Conservation (phyloP, 1,140 invertebrate genomes). For the Caenorhabditis remanei region DNA sequence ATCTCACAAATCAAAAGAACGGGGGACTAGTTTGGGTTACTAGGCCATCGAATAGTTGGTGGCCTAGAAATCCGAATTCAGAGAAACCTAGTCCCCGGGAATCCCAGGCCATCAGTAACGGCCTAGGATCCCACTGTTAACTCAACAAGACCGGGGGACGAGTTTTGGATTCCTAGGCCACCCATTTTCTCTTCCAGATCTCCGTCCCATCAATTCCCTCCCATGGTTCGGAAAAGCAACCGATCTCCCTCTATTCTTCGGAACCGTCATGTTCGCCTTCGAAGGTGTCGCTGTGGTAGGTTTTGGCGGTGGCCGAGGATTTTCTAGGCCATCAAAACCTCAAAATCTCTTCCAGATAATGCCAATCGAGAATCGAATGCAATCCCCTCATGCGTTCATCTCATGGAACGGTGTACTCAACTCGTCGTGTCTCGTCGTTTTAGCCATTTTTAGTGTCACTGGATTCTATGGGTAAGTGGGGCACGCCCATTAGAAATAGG, state of each 20-base stretch:
- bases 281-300: constrained; percentile 87
- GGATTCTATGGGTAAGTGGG: constrained; percentile 74
- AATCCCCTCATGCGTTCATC: constrained; percentile 74
- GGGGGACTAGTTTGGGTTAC: too few relatives aligned
- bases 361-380: constrained; percentile 76
- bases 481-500: neutral
- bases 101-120: too few relatives aligned
- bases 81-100: too few relatives aligned
- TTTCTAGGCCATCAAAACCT: neutral
- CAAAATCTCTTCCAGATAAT: constrained; percentile 78
- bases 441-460: constrained; percentile 70
- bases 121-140: too few relatives aligned
- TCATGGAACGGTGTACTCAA: constrained; percentile 74
- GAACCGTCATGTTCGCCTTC: constrained; percentile 89
- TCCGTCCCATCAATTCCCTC: constrained; percentile 57
- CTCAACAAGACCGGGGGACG: too few relatives aligned
- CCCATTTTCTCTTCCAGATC: constrained; percentile 44
- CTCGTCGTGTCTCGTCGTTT: constrained; percentile 71
- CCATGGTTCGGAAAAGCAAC: constrained; percentile 62
- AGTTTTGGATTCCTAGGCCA: too few relatives aligned
- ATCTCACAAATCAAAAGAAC: too few relatives aligned
- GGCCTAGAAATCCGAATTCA: too few relatives aligned
- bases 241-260: constrained; percentile 89
- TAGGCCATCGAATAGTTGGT: too few relatives aligned
- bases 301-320: neutral